Percentiles rank a stretch among this genome's conserved stretches.
These are phyloP conservation scores for Agrilus cyanescens DNA, from an alignment of 2,888 invertebrate species.

Conservation along the genomic window DNA sequence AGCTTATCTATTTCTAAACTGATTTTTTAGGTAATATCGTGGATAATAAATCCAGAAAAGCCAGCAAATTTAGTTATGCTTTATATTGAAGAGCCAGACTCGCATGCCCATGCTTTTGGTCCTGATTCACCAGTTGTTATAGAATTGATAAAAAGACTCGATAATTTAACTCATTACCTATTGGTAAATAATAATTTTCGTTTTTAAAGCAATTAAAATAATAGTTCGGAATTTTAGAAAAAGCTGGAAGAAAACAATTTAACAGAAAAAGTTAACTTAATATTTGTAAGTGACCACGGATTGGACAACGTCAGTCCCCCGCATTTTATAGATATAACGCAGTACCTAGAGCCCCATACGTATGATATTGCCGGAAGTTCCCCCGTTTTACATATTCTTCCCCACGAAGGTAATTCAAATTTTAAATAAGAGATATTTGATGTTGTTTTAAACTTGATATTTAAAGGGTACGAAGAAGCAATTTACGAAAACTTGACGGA, in stretches of 20 bases:
- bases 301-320: constrained; percentile 44
- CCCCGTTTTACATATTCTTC: constrained; percentile 48
- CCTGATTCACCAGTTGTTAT: constrained; percentile 35
- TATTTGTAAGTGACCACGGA: constrained; percentile 65
- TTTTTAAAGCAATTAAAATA: not conserved
- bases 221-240: constrained; percentile 22
- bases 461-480: constrained; percentile 35
- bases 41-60: constrained; percentile 43
- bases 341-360: constrained; percentile 38
- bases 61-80: constrained; percentile 58
- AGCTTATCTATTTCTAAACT: not conserved
- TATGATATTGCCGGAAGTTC: constrained; percentile 40
- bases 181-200: constrained; percentile 24
- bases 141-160: constrained; percentile 36
- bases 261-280: constrained; percentile 44
- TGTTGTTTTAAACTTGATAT: not conserved
- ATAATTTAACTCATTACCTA: constrained; percentile 46
- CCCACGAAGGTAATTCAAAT: constrained; percentile 40
- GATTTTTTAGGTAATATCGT: constrained; percentile 38
- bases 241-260: constrained; percentile 40
- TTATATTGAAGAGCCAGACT: constrained; percentile 62
- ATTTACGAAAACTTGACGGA: constrained; percentile 39
- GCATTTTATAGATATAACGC: constrained; percentile 43
- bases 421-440: not conserved
- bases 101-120: constrained; percentile 47